Evolutionary conservation across 1,140 invertebrate species (phyloP).

Genomic region (Portunus trituberculatus): DNA sequence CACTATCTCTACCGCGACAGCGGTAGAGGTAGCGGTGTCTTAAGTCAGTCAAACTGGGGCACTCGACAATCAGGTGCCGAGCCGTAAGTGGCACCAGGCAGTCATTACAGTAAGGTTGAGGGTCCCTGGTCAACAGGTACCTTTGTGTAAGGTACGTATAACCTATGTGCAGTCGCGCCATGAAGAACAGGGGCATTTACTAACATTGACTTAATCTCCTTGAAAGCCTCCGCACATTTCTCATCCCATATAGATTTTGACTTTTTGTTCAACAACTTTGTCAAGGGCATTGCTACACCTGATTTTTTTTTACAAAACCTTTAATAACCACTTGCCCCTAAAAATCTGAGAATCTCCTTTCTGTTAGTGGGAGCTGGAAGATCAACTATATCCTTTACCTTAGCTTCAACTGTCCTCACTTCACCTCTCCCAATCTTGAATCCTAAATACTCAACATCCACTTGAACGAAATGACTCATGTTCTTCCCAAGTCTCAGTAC

Average conservation of each 20-base stretch:
- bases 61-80: too few relatives aligned
- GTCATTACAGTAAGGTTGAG: too few relatives aligned
- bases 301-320: constrained; percentile 40
- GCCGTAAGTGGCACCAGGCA: too few relatives aligned
- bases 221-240: constrained; percentile 41
- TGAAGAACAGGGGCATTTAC: neutral
- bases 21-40: too few relatives aligned
- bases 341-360: neutral
- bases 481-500: neutral
- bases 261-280: neutral
- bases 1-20: too few relatives aligned
- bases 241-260: neutral
- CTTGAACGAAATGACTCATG: constrained; percentile 36
- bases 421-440: neutral
- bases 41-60: too few relatives aligned
- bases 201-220: neutral
- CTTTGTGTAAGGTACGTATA: too few relatives aligned
- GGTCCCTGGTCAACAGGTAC: too few relatives aligned
- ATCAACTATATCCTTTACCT: neutral
- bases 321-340: constrained; percentile 18
- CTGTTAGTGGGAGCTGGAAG: constrained; percentile 14
- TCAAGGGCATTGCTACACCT: neutral
- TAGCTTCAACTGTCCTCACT: neutral
- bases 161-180: too few relatives aligned
- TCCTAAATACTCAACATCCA: neutral